A percentile compares a stretch with the other conserved stretches of the same genome.
Conservation (phyloP, 2,888 invertebrate genomes). For the Agrotis clavis region DNA sequence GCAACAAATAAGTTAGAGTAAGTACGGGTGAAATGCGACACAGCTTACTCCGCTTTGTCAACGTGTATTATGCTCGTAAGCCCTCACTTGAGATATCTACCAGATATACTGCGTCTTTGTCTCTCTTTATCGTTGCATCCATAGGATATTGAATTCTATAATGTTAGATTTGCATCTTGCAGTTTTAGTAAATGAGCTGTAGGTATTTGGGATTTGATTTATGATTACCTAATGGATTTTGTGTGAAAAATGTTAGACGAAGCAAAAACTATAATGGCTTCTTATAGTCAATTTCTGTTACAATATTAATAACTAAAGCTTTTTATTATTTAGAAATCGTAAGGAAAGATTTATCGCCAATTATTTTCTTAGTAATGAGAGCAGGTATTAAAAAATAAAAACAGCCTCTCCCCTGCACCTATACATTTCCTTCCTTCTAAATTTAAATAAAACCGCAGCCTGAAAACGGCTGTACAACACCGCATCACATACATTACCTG, state of each 20-base stretch:
- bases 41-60: constrained; percentile 73
- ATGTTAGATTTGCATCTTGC: not conserved
- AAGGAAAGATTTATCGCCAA: too few species aligned
- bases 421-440: not conserved
- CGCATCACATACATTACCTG: constrained; percentile 53
- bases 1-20: constrained; percentile 70
- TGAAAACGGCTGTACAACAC: constrained; percentile 16
- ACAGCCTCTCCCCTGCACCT: too few species aligned
- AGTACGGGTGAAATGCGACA: constrained; percentile 64
- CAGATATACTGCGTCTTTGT: constrained; percentile 61
- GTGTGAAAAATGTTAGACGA: not conserved
- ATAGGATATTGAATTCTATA: constrained; percentile 31
- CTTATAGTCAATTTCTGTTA: too few species aligned
- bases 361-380: too few species aligned
- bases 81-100: constrained; percentile 70
- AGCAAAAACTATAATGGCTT: not conserved
- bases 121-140: constrained; percentile 61
- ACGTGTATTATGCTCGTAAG: constrained; percentile 74
- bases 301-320: too few species aligned
- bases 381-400: too few species aligned
- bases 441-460: not conserved
- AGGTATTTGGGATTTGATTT: not conserved
- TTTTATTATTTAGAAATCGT: too few species aligned
- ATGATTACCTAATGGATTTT: not conserved
- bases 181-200: not conserved